Evolutionary conservation across 2,797 vertebrate genomes (phyloP).

Genomic region (Melanotaenia maccullochi): DNA sequence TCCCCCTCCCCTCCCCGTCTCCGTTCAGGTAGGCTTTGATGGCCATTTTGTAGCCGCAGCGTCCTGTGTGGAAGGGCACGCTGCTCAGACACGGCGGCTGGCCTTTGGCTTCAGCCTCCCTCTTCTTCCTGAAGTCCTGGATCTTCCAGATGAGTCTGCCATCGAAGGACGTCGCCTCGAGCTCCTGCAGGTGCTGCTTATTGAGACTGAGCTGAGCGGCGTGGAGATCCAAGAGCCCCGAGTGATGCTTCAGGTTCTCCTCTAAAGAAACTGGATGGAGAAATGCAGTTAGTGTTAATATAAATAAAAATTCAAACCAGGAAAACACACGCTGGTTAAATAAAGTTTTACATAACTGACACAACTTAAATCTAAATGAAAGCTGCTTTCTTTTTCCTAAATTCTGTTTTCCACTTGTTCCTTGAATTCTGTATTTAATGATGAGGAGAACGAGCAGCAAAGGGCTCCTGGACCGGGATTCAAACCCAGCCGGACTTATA

Average conservation of each 20-base stretch:
- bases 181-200: conserved; percentile 86
- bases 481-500: no score
- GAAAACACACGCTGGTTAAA: no score
- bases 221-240: conserved; percentile 86
- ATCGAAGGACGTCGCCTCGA: conserved; percentile 87
- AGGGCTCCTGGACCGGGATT: no score
- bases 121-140: conserved; percentile 84
- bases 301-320: no score
- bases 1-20: conserved; percentile 87
- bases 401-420: no score
- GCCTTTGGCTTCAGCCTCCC: conserved; percentile 82
- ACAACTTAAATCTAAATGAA: no score
- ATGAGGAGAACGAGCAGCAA: no score
- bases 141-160: conserved; percentile 95
- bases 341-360: no score
- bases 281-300: not conserved
- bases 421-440: no score
- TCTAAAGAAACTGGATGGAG: conserved; percentile 76
- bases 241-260: conserved; percentile 85
- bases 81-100: conserved; percentile 84
- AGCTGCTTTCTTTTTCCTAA: no score
- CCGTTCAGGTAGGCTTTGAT: conserved; percentile 88
- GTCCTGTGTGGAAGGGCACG: conserved; percentile 89
- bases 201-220: conserved; percentile 87
- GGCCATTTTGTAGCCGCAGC: conserved; percentile 89